These are phyloP conservation scores for Gastracanthus pulcherrimus DNA, from an alignment of 2,888 invertebrate genomes.

Conservation along the genomic window DNA sequence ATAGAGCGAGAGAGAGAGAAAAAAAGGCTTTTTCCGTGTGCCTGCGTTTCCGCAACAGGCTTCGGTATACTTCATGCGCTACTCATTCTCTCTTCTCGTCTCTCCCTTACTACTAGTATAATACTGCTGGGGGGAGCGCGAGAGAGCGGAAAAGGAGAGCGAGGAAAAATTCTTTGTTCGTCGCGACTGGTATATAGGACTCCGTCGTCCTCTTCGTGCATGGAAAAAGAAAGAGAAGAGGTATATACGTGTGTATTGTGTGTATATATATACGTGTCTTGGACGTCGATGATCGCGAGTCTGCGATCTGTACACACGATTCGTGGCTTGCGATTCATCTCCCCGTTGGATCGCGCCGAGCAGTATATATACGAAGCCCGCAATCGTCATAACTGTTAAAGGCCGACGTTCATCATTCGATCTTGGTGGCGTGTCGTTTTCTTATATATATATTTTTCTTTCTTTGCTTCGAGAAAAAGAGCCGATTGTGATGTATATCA, in stretches of 20 bases:
- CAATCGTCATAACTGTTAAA: slow-evolving; percentile 17
- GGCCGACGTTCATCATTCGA: neutral
- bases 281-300: neutral
- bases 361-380: neutral
- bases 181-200: too few relatives aligned
- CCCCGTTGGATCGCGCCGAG: neutral
- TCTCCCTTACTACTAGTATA: neutral
- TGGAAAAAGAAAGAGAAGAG: too few relatives aligned
- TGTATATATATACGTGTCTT: too few relatives aligned
- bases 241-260: too few relatives aligned
- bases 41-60: slow-evolving; percentile 40
- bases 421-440: too few relatives aligned
- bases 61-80: neutral
- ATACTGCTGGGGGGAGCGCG: too few relatives aligned
- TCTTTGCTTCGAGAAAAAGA: too few relatives aligned
- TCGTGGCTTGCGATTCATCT: slow-evolving; percentile 7
- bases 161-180: slow-evolving; percentile 52
- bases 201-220: too few relatives aligned
- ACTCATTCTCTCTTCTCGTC: neutral
- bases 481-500: too few relatives aligned
- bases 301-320: too few relatives aligned
- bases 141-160: slow-evolving; percentile 27
- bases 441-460: too few relatives aligned
- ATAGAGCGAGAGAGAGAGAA: too few relatives aligned
- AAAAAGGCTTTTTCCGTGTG: slow-evolving; percentile 40